These are phyloP conservation scores for Pheosia gnoma DNA, from an alignment of 2,888 invertebrate species.

Conservation along the genomic window DNA sequence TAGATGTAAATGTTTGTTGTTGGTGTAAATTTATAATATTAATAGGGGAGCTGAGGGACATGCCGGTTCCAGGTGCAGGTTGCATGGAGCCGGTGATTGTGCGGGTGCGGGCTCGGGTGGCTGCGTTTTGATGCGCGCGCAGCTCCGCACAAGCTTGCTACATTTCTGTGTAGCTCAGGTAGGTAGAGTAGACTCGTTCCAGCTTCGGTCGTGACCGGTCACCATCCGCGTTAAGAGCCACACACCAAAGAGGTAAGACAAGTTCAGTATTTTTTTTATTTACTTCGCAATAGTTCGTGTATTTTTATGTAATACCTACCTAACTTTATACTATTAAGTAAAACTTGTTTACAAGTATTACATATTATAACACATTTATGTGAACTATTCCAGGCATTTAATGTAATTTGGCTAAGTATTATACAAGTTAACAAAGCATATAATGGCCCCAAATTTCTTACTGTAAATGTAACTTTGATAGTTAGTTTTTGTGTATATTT, in stretches of 20 bases:
- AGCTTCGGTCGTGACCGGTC: constrained; percentile 1
- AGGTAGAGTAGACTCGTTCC: constrained; percentile 2
- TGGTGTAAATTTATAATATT: neutral
- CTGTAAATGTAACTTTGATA: too few species aligned
- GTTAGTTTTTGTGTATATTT: too few species aligned
- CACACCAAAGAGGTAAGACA: constrained; percentile 10
- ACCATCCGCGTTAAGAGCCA: constrained; percentile 1
- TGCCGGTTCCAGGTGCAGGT: neutral
- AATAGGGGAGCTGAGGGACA: neutral
- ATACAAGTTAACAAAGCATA: too few species aligned
- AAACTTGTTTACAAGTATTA: neutral
- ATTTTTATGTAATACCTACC: neutral
- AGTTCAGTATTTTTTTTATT: neutral
- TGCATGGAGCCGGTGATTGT: neutral
- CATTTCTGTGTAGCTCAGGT: neutral
- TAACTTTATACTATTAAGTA: neutral
- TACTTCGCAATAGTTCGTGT: neutral
- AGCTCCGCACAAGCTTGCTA: constrained; percentile 13
- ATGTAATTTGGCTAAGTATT: too few species aligned
- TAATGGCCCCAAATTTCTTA: too few species aligned
- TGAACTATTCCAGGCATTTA: too few species aligned
- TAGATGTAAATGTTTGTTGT: too few species aligned
- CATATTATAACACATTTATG: too few species aligned
- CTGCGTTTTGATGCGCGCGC: constrained; percentile 30
- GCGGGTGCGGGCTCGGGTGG: constrained; percentile 13